Base-by-base conservation (phyloP, 1,140 invertebrate species). In the Drosophila sucinea region DNA sequence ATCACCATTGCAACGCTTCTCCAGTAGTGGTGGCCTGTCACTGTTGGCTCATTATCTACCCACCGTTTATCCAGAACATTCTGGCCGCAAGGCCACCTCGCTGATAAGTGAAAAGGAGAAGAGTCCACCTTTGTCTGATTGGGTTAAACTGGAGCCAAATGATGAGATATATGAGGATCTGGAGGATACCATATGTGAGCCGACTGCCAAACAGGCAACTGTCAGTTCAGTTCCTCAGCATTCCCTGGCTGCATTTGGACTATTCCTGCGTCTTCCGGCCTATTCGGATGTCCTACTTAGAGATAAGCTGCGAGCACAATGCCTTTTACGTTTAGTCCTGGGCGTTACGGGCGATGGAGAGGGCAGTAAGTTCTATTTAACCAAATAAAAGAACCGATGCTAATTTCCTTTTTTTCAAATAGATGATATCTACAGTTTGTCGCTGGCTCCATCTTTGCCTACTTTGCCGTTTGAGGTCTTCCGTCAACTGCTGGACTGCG, bases 311-410 rank as follows among this genome's bases (percentile, higher is more conserved):
- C 95, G 96, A 54, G 97, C 97, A 0, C 96, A 97, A 81, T 97
- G 96, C 92, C 93, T 98, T 51, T 92, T 98, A 35, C 93, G 97
- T 4, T 93, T 98, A 23, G 95, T 97, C 11, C 93, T 98, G 6
- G 97, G 98, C 1, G 97, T 98, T 0, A 96, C 96, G 0, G 97
- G 98, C 84, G 97, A 98, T 90, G 97, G 97, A 40, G 97, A 98
- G 92, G 97, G 97, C 87, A 95, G 96, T 95, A 86, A 94, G 93
- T 93, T 6, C 2, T 61, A 0, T 10, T 5, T 35, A 0, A 41
- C 10, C 17, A 1, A 25, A 0, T 35, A 29, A 4, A 23, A 60
- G 17, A 5, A 27, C 10, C 3, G 4, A 23, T 10, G 2, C n/a
- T 60, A 38, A 11, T 30, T 27, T 25, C 0, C 55, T 44, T 56